Conservation (phyloP, 2,113 vertebrate species). For the Dolichallabes microphthalmus region DNA sequence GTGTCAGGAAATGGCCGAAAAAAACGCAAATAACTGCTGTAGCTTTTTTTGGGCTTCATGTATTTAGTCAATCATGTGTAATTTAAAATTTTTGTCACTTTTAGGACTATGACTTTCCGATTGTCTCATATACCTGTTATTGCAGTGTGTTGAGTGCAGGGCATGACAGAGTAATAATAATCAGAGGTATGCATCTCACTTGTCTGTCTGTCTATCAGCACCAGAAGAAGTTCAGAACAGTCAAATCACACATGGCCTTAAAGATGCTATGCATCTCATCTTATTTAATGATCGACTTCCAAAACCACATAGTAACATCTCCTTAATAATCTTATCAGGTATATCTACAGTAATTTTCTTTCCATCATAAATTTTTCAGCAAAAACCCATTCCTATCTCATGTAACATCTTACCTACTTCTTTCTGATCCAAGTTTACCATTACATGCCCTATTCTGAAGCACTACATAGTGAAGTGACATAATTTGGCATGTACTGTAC, state of each 20-base stretch:
- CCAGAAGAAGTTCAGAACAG: neutral
- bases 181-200: slow-evolving; percentile 16
- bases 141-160: slow-evolving; percentile 11
- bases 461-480: neutral
- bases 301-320: neutral
- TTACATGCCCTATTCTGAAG: neutral
- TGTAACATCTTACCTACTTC: neutral
- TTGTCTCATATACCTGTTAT: neutral
- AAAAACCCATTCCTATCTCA: neutral
- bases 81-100: neutral
- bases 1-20: too few relatives aligned
- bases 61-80: neutral
- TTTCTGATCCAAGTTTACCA: slow-evolving; percentile 12
- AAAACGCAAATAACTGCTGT: too few relatives aligned
- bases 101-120: neutral
- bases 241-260: neutral
- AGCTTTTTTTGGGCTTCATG: neutral
- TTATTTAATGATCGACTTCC: neutral
- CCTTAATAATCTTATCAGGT: neutral
- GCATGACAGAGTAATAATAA: slow-evolving; percentile 26
- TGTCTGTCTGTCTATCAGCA: slow-evolving; percentile 16
- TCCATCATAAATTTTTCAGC: neutral
- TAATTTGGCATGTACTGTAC: too few relatives aligned
- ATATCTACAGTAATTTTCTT: neutral
- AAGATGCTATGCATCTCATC: neutral